Base-by-base conservation (phyloP, 2,797 vertebrate genomes). In the Lithobates pipiens region DNA sequence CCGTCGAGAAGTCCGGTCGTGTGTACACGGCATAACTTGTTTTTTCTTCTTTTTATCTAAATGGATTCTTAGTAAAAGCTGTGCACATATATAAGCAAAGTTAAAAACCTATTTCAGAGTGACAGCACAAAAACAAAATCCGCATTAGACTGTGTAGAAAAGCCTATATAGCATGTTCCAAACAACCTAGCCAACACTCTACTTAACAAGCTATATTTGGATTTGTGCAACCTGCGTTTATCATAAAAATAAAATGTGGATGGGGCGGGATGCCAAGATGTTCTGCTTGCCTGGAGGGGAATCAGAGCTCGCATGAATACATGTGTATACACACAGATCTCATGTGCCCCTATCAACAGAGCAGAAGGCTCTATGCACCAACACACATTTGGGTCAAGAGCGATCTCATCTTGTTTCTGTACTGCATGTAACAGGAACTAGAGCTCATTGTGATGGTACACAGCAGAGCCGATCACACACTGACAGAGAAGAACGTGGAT, bases 341-440 rank as follows among this genome's bases (percentile, higher is more conserved):
- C 42, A 27, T 13, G 16, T 76, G 73, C 50, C 44, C 67, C 70
- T 5, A 7, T 72, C 69, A 36, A 5, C n/a, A 44, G 16, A 46
- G 67, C 75, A 83, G 65, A 71, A 44, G 57, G 36, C 39, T 82
- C 65, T 65, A 44, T 72, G 80, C 70, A 34, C 68, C 54, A 57
- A 16, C 72, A 71, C 75, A 61, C 42, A 75, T 86, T 68, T 79
- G 76, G 85, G 80, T 83, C 85, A 86, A 18, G 61, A 79, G 29
- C 70, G 50, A 23, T 70, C 65, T 54, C 57, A n/a, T 68, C 32
- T 27, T 32, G 2, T 39, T 46, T 68, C 10, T 39, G 54, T 15
- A 73, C 15, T 36, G 7, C 1, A 9, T 54, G 29, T 34, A 16
- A 11, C 3, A 16, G 25, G 36, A 10, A n/a, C 11, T 27, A 8